Evolutionary conservation across 2,888 invertebrate genomes (phyloP), one percentile per base, ranked within the genome.

Genomic region (Synergus japonicus): DNA sequence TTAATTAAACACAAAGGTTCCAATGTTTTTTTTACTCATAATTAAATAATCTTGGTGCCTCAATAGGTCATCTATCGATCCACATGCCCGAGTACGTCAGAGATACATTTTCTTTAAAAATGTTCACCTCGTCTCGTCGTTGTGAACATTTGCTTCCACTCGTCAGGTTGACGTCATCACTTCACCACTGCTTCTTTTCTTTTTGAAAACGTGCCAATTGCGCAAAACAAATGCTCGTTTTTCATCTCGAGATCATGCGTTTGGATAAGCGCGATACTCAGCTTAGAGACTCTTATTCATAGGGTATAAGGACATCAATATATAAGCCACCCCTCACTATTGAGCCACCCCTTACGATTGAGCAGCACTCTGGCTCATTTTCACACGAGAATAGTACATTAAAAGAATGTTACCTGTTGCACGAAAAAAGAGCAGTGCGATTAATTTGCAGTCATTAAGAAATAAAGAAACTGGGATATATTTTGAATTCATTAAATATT

Each of bases 141-240:
- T 29, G 49, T 54, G n/a, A 49, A 54, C 4, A 54, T 73, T 73
- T 73, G 73, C 73, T 54, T 73, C 29, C 46, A 46, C 76, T 54
- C 66, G 44, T 41, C 58, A 60, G 49, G 15, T 76, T 84, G 83
- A 84, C 84, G 83, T 83, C 84, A 82, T 63, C 44, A 37, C 37
- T 67, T 18, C 69, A 15, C 76, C 76, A 73, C 46, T 54, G 79
- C 76, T 84, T 83, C 84, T 80, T 84, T 84, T 82, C 82, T 86
- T 89, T 85, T 87, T 89, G 90, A 89, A 85, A 81, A 79, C 79
- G 83, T 88, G 90, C 90, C 90, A 91, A 91, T 87, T 87, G 88
- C 90, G 90, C 86, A 88, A 85, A 87, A 86, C 85, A 85, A 87
- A 86, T 87, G 83, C 86, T 86, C 84, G 64, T 76, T 77, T 76